Conservation (phyloP, 2,888 invertebrate genomes). For the Mactromeris polynyma region DNA sequence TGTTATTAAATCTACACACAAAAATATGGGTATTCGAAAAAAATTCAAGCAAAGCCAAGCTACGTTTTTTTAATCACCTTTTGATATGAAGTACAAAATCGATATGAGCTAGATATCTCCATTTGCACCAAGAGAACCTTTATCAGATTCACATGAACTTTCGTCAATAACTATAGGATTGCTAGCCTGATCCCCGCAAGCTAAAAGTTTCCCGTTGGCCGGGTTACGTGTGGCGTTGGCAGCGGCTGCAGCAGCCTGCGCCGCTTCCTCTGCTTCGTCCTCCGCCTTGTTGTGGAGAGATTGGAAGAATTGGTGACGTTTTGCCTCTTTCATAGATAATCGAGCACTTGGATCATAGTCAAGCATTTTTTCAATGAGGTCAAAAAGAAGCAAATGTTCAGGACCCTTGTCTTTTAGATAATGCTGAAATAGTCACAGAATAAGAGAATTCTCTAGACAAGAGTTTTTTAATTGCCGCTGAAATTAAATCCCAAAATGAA, state of each 20-base stretch:
- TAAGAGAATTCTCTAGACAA: neutral
- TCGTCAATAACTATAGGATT: constrained; percentile 66
- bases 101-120: constrained; percentile 37
- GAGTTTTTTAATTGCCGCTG: neutral
- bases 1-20: neutral
- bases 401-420: constrained; percentile 95
- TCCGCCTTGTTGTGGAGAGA: constrained; percentile 76
- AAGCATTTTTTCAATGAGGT: constrained; percentile 97
- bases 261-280: constrained; percentile 62
- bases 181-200: constrained; percentile 51
- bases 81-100: constrained; percentile 20
- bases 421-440: constrained; percentile 90
- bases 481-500: neutral
- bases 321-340: constrained; percentile 94
- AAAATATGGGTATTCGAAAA: neutral
- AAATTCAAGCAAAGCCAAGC: constrained; percentile 5
- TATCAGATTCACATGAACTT: constrained; percentile 69
- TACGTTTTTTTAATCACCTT: neutral
- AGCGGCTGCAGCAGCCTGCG: constrained; percentile 38
- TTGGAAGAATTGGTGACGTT: constrained; percentile 96
- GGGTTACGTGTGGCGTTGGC: constrained; percentile 44
- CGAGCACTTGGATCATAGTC: constrained; percentile 98
- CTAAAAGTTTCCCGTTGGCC: constrained; percentile 48
- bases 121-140: constrained; percentile 47
- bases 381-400: constrained; percentile 97